Conservation (phyloP, 2,888 invertebrate species). For the Orthosia gracilis region DNA sequence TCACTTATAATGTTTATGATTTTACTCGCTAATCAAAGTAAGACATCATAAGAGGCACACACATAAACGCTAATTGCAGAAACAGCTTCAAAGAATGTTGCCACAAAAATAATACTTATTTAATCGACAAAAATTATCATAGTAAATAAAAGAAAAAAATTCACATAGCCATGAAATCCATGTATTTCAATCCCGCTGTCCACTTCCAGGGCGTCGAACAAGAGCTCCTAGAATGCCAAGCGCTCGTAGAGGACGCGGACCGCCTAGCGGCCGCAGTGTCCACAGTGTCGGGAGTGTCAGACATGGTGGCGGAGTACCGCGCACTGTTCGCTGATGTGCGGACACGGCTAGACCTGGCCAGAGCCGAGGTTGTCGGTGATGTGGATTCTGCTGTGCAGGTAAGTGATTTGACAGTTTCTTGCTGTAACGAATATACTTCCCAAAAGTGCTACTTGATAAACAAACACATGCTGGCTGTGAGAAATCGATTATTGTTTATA, state of each 20-base stretch:
- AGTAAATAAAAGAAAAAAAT: too few species aligned
- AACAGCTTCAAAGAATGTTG: too few species aligned
- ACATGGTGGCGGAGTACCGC: constrained; percentile 85
- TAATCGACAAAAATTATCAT: too few species aligned
- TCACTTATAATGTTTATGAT: too few species aligned
- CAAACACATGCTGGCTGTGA: too few species aligned
- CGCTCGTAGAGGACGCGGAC: constrained; percentile 83
- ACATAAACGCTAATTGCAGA: too few species aligned
- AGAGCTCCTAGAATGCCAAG: constrained; percentile 82
- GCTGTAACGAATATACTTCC: background rate
- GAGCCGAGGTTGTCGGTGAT: constrained; percentile 82
- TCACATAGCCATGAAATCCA: too few species aligned
- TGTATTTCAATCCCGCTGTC: background rate
- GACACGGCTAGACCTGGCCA: constrained; percentile 80
- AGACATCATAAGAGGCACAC: too few species aligned
- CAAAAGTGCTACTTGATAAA: background rate
- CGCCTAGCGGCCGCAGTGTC: constrained; percentile 76
- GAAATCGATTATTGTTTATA: background rate
- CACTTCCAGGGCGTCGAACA: constrained; percentile 79
- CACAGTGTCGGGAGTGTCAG: constrained; percentile 76
- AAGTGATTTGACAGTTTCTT: constrained; percentile 13
- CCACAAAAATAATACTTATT: too few species aligned
- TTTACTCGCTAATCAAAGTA: too few species aligned
- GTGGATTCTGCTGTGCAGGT: constrained; percentile 88
- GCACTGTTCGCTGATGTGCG: constrained; percentile 83